A percentile compares a stretch with the other conserved stretches of the same genome.
phyloP scores from a whole-genome alignment of 2,888 invertebrate genomes.

The Calameuta pallipes region DNA sequence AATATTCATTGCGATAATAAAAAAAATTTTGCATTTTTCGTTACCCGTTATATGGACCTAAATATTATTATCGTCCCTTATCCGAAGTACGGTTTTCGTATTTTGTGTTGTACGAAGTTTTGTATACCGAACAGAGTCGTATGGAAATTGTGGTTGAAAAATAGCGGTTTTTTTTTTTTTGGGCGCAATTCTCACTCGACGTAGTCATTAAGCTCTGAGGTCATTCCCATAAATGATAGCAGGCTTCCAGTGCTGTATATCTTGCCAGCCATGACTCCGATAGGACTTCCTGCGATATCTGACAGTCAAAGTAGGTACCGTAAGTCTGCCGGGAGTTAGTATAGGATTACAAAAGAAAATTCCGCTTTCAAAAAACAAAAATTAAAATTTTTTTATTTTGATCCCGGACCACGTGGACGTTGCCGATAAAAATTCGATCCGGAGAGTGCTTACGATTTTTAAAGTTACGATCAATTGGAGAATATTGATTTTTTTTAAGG shows the following conservation, averaged over 20 bases:
- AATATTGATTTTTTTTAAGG: background rate
- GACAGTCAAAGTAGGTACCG: background rate
- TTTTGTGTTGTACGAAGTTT: too few relatives aligned
- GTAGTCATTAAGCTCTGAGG: background rate
- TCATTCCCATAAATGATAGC: background rate
- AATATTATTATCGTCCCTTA: too few relatives aligned
- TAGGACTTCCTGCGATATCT: background rate
- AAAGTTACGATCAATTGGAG: too few relatives aligned
- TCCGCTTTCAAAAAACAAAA: rapidly evolving
- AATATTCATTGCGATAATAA: background rate
- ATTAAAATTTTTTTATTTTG: too few relatives aligned
- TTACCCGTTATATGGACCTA: too few relatives aligned
- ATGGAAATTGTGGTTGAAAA: background rate
- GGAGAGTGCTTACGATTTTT: too few relatives aligned
- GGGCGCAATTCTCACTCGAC: background rate
- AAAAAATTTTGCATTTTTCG: too few relatives aligned
- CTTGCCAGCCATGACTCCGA: background rate
- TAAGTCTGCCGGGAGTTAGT: background rate
- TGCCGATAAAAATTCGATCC: too few relatives aligned
- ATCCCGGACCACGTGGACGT: too few relatives aligned
- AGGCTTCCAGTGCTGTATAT: background rate
- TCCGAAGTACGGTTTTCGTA: too few relatives aligned
- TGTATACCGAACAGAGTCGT: background rate
- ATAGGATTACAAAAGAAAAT: too few relatives aligned
- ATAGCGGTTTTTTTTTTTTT: background rate